Conservation (phyloP, 2,888 invertebrate species). For the Sepioteuthis lessoniana region DNA sequence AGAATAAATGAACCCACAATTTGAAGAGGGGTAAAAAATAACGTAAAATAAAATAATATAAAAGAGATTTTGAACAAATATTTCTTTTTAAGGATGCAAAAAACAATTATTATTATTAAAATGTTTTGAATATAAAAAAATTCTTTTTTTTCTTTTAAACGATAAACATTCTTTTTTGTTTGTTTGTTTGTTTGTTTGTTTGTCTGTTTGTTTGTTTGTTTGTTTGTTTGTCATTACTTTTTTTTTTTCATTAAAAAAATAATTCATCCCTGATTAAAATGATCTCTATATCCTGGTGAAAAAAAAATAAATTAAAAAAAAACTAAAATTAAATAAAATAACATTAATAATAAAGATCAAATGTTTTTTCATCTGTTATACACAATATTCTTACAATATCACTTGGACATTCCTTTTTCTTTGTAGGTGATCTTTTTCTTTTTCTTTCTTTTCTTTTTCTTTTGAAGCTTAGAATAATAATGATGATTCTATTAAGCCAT, state of each 20-base stretch:
- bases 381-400: neutral
- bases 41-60: no score
- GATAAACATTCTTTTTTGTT: neutral
- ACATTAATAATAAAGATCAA: neutral
- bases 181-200: neutral
- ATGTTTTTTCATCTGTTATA: constrained; percentile 1
- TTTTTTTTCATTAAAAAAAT: neutral
- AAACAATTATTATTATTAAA: neutral
- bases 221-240: neutral
- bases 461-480: neutral
- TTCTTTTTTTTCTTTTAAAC: neutral
- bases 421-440: neutral
- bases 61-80: neutral
- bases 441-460: no score
- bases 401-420: neutral
- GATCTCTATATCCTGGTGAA: neutral
- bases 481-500: no score
- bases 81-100: neutral
- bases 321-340: neutral
- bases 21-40: neutral
- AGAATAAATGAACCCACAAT: neutral
- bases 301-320: neutral
- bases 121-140: neutral
- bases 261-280: neutral
- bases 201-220: no score